Base-by-base conservation (phyloP, 2,797 vertebrate genomes). In the Eleutherodactylus coqui region DNA sequence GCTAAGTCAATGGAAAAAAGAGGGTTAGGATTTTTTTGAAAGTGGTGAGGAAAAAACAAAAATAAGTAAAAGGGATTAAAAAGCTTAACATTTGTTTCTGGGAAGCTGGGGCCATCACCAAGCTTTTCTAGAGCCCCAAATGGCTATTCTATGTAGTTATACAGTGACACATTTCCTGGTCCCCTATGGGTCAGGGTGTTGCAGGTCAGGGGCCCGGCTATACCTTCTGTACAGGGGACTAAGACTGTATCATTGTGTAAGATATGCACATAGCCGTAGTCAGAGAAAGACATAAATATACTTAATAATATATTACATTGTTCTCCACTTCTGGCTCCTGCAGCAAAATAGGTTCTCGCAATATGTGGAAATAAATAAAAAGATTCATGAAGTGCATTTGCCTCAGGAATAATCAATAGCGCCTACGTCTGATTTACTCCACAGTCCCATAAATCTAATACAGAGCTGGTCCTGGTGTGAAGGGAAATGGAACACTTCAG, bases 341-440 rank as follows among this genome's bases (percentile, higher is more conserved):
- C 90, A 84, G 87, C 14, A 32, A 32, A 80, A 38, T 0, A 70
- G 86, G 86, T 89, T 0, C 5, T 85, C 43, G 85, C 89, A 75
- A 84, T 88, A 85, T 88, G 86, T 51, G 88, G 73, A 49, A 29
- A 85, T 87, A 84, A 89, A 89, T 88, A 83, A 86, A 88, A 70
- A 85, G 11, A 27, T 89, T 86, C 2, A 58, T 4, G 90, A 75
- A 88, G 90, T 24, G 89, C 64, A 36, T 58, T 79, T 73, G 87
- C 83, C 5, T 45, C 85, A 21, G 83, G 77, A 14, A 67, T 86
- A 21, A 87, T 82, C 53, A 87, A 86, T 13, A 21, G 70, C 75
- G 14, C 41, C 16, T 0, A n/a, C 82, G 75, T 0, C n/a, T n/a
- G 90, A 89, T 88, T 86, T 5, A 88, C 62, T 1, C 81, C 27